Evolutionary conservation across 2,113 vertebrate genomes (phyloP), one percentile per base, ranked within the genome.

Genomic region (Natator depressus): DNA sequence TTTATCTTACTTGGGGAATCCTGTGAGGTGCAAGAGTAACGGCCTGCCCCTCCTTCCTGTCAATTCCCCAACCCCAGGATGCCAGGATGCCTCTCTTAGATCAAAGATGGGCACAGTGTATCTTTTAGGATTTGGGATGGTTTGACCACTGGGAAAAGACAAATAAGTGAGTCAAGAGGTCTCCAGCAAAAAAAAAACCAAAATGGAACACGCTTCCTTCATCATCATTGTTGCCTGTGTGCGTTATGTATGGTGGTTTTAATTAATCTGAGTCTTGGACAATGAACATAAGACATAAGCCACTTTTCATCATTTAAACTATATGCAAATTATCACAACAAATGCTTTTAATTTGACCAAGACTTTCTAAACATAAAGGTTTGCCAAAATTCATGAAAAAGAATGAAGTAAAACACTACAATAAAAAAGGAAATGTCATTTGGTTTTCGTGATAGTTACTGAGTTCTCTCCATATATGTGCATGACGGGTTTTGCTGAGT

Each of bases 401-500:
- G 94, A 96, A 92, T 72, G n/a, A 78, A 84, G 89, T 50, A 78
- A 94, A 38, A 95, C 87, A 46, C 22, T 24, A 75, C 0, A 49
- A 0, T 85, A 51, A 10, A 54, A 35, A 87, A 91, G 90, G 86
- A 92, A 98, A 97, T 96, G 97, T 97, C 94, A 89, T 97, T 97
- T 98, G 94, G 82, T 98, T 97, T 95, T n/a, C 88, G 87, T 95
- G 92, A 89, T 80, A 97, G 94, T 79, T 97, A 95, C 89, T 87
- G 96, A 97, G 84, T 94, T 98, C 94, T 97, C 97, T 85, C 96
- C 96, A 69, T 92, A 96, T 78, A 95, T 96, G 94, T 94, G 97
- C 98, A 97, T 95, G 88, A 92, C 91, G 97, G 88, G 97, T 98
- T 98, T 97, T 98, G 98, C 98, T 98, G 98, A 97, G 97, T 97